Evolutionary conservation across 2,113 vertebrate species (phyloP).

Genomic region (Microcebus griseorufus): DNA sequence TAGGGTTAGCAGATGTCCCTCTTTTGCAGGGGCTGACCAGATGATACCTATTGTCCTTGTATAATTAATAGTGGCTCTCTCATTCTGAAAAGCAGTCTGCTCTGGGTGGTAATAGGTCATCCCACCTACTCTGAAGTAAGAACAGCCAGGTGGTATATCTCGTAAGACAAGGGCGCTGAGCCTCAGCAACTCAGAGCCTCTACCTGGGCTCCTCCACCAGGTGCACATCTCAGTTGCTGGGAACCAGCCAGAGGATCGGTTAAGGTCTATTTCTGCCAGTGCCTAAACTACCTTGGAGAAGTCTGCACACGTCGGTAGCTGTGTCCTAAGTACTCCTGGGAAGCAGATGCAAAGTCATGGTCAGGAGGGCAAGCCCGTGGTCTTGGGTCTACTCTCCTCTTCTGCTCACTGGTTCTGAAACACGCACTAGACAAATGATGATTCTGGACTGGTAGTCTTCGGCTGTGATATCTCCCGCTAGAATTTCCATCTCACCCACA

Average conservation of each 20-base stretch:
- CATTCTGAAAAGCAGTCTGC: background rate
- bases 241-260: background rate
- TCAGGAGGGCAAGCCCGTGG: accelerated
- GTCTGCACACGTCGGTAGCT: accelerated
- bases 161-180: background rate
- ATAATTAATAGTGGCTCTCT: background rate
- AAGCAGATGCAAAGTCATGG: accelerated
- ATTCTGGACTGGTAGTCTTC: background rate
- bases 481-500: background rate
- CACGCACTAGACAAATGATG: background rate
- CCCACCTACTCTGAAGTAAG: background rate
- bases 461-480: background rate
- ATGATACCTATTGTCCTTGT: background rate
- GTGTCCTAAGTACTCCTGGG: background rate
- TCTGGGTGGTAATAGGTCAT: background rate
- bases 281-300: background rate
- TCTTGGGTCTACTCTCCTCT: background rate
- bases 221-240: background rate
- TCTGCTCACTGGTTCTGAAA: background rate
- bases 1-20: background rate
- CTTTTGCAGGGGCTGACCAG: background rate
- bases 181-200: background rate
- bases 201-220: too few species aligned
- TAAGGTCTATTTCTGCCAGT: background rate
- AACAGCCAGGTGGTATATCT: background rate